Evolutionary conservation across 2,888 invertebrate genomes (phyloP).

Genomic region (Caenorhabditis becei): DNA sequence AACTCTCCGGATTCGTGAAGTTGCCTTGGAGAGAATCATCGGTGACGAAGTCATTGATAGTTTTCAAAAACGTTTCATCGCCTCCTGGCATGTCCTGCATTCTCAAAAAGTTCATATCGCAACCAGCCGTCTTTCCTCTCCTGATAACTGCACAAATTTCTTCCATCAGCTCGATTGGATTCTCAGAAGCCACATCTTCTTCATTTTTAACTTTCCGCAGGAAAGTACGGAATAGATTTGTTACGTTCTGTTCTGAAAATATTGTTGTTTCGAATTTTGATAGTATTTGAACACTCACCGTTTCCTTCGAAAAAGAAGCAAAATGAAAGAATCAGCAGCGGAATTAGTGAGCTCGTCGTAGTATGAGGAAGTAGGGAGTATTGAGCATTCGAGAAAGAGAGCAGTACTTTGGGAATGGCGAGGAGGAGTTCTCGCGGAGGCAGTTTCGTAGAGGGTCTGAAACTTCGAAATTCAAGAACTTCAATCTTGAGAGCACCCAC

Average conservation of each 20-base stretch:
- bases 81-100: neutral
- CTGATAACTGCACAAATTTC: conserved; percentile 9
- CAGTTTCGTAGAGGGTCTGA: conserved; percentile 1
- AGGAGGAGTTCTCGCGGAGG: conserved; percentile 4
- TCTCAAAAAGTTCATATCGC: neutral
- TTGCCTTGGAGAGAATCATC: neutral
- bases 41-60: neutral
- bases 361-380: conserved; percentile 9
- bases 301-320: conserved; percentile 25
- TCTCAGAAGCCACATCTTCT: neutral
- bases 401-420: conserved; percentile 1
- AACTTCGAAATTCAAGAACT: conserved; percentile 8
- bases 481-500: neutral
- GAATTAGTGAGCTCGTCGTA: conserved; percentile 13
- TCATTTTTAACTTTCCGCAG: conserved; percentile 1
- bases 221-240: neutral
- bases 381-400: neutral
- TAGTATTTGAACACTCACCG: conserved; percentile 11
- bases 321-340: conserved; percentile 13
- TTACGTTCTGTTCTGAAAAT: conserved; percentile 18
- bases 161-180: conserved; percentile 21
- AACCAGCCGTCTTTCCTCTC: neutral
- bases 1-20: conserved; percentile 1
- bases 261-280: too few species aligned
- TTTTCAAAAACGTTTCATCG: neutral